Percentiles rank a stretch among this genome's conserved stretches.
Evolutionary conservation across 2,888 invertebrate genomes (phyloP).

Genomic region (Drosophila phalerata): DNA sequence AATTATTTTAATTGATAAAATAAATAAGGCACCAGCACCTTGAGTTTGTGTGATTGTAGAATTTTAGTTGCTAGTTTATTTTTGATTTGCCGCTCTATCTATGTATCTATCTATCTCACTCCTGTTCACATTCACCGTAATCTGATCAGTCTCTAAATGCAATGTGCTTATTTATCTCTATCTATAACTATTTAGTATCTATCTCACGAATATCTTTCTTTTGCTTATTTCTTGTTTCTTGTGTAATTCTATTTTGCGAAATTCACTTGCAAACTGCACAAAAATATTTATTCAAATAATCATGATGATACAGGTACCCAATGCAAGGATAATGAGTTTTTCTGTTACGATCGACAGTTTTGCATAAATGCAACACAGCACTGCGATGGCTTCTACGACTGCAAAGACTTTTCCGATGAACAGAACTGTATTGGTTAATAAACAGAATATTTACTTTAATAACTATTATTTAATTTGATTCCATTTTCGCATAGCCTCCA

Average conservation of each 20-base stretch:
- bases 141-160: constrained; percentile 1
- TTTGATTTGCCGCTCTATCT: constrained; percentile 22
- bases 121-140: constrained; percentile 29
- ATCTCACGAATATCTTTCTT: constrained; percentile 43
- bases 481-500: not conserved
- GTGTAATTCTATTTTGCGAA: constrained; percentile 26
- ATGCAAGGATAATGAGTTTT: constrained; percentile 89
- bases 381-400: constrained; percentile 96
- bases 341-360: constrained; percentile 90
- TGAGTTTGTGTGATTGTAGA: constrained; percentile 18
- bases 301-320: constrained; percentile 77
- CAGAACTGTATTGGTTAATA: constrained; percentile 91
- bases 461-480: constrained; percentile 12
- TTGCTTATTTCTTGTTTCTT: constrained; percentile 35
- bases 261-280: constrained; percentile 43
- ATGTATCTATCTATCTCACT: constrained; percentile 2
- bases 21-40: constrained; percentile 36
- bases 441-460: constrained; percentile 24
- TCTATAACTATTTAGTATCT: constrained; percentile 23
- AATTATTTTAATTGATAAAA: constrained; percentile 3
- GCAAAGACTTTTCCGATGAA: constrained; percentile 95
- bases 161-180: constrained; percentile 28
- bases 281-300: constrained; percentile 14
- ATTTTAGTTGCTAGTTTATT: constrained; percentile 31
- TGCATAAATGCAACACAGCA: constrained; percentile 92